Base-by-base conservation (phyloP, 2,888 invertebrate species). In the Cheilosia vulpina region DNA sequence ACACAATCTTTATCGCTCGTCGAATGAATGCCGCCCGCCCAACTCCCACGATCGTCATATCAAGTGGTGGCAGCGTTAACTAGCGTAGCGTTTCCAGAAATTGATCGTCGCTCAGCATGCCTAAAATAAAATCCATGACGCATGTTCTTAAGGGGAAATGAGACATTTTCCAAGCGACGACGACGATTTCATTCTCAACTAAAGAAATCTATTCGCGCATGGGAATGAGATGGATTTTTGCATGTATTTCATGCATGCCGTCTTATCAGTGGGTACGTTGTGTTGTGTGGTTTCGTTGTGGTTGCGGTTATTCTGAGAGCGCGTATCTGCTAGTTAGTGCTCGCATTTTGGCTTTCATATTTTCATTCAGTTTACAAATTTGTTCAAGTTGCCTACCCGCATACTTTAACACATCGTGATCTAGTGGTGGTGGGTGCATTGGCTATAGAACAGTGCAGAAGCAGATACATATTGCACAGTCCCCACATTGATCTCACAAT, bases 91-190 rank as follows among this genome's bases (percentile, higher is more conserved):
- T 38, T 66, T 75, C 34, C 71, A 24, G 65, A 72, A 60, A 69
- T 55, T 66, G 66, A 65, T 71, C 45, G 60, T 75, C 55, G 58
- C 68, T 84, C 73, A 80, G 58, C 47, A 45, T 3, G 53, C 60
- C 24, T 60, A 80, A 84, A 84, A 84, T 84, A 84, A 80, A 71
- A 71, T 71, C 65, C 47, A 71, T 80, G 84, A 84, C 84, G 80
- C 75, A 84, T 80, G 43, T 71, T 53, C 34, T 62, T 45, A 63
- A 84, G 84, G 84, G 75, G 84, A 84, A 84, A 66, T 80, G 80
- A 80, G 75, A 65, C 72, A 80, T 76, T 84, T 84, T 80, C 66
- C 71, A 80, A 60, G 69, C 71, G 52, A 83, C 73, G 77, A 50
- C 71, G 11, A 55, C 27, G 7, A 13, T 13, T 15, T 9, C 31